phyloP scores from a whole-genome alignment of 2,797 vertebrate species.

The Todus mexicanus region DNA sequence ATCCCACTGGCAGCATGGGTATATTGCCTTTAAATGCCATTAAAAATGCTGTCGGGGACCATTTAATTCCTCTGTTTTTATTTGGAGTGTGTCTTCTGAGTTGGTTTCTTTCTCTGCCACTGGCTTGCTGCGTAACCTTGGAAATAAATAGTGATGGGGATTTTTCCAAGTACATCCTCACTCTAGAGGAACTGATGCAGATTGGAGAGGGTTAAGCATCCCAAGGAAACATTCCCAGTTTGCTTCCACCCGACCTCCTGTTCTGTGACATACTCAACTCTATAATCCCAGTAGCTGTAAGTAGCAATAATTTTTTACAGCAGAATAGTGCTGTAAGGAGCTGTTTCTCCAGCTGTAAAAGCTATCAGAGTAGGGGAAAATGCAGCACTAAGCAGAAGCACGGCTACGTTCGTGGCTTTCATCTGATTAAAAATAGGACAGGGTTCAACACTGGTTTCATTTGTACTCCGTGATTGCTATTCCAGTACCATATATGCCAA shows the following conservation, averaged over 20 bases:
- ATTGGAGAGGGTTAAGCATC: background rate
- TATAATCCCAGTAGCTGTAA: slow-evolving; percentile 2
- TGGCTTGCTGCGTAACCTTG: background rate
- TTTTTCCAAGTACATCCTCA: background rate
- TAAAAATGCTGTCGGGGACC: background rate
- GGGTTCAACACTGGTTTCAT: slow-evolving; percentile 47
- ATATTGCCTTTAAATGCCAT: background rate
- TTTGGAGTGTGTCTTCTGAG: background rate
- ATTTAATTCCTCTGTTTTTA: background rate
- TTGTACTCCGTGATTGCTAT: slow-evolving; percentile 29
- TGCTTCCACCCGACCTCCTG: background rate
- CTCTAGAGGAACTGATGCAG: background rate
- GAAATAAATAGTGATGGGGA: background rate
- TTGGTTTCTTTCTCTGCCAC: background rate
- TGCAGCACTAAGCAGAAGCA: slow-evolving; percentile 48
- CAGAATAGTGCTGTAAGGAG: slow-evolving; percentile 4
- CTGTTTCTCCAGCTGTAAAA: slow-evolving; percentile 59
- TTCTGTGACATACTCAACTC: background rate
- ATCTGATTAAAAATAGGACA: slow-evolving; percentile 63
- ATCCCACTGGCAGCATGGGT: background rate
- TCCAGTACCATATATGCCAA: slow-evolving; percentile 57
- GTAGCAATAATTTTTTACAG: slow-evolving; percentile 36
- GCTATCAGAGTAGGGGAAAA: slow-evolving; percentile 39
- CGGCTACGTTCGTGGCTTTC: slow-evolving; percentile 38
- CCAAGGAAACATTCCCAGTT: background rate